These are phyloP conservation scores for Euthynnus affinis DNA, from an alignment of 2,797 vertebrate species.

Conservation along the genomic window DNA sequence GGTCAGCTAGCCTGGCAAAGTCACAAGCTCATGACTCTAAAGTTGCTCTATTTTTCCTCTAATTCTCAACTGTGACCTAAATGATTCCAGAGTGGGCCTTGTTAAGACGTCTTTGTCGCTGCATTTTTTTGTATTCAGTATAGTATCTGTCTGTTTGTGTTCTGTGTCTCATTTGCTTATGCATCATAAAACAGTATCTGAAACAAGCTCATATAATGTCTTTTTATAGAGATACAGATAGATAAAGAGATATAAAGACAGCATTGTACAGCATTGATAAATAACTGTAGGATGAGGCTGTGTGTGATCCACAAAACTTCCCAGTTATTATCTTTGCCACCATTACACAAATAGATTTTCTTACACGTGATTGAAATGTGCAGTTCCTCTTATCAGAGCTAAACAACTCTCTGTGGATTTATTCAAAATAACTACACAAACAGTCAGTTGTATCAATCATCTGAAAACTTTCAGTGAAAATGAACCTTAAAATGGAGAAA, in stretches of 20 bases:
- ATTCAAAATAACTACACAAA: neutral
- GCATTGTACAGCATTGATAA: neutral
- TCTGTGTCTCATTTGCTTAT: no score
- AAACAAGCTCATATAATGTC: neutral
- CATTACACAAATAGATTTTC: neutral
- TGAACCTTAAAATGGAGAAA: conserved; percentile 15
- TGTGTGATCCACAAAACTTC: neutral
- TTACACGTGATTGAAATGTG: neutral
- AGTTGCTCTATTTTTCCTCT: conserved; percentile 67
- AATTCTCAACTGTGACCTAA: conserved; percentile 62
- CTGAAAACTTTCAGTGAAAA: conserved; percentile 39
- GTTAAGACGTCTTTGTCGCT: conserved; percentile 16
- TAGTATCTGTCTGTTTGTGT: neutral
- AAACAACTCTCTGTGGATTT: neutral
- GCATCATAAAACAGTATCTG: neutral
- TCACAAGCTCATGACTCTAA: conserved; percentile 65
- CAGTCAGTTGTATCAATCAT: neutral
- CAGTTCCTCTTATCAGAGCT: conserved; percentile 7
- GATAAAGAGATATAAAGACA: no score
- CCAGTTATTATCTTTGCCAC: neutral
- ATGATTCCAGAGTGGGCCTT: conserved; percentile 60
- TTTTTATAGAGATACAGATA: no score
- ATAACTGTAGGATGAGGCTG: neutral
- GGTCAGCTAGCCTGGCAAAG: conserved; percentile 74
- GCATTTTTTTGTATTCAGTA: conserved; percentile 4